phyloP scores from a whole-genome alignment of 64 coral and sea anemone genomes.

The Platygyra sinensis region DNA sequence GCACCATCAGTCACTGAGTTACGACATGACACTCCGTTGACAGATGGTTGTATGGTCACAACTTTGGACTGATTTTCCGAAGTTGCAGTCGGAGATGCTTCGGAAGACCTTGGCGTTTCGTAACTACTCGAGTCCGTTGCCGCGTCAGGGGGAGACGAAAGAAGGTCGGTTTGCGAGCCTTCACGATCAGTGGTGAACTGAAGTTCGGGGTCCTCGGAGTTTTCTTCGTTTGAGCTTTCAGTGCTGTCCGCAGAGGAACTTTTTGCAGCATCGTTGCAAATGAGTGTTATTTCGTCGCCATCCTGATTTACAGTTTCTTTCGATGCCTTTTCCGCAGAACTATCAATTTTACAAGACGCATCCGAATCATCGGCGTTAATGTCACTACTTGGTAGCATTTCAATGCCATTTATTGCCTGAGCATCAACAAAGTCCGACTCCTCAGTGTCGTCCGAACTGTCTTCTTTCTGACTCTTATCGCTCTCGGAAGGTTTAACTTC shows the following conservation, averaged over 20 bases:
- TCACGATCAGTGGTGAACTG: neutral
- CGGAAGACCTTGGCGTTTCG: constrained; percentile 71
- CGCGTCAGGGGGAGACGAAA: neutral
- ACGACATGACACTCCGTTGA: neutral
- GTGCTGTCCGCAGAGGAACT: neutral
- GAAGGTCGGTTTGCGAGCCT: constrained; percentile 8
- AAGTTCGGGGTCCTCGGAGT: neutral
- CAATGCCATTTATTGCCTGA: constrained; percentile 12
- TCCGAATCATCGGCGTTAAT: constrained; percentile 2
- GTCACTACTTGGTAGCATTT: constrained; percentile 6
- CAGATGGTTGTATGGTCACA: neutral
- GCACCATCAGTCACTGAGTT: constrained; percentile 28
- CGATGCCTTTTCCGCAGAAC: neutral
- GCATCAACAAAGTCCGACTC: constrained; percentile 5
- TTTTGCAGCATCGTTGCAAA: neutral
- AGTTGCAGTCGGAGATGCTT: constrained; percentile 51
- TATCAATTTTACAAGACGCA: neutral
- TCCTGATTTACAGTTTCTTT: neutral
- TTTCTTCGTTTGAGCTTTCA: constrained; percentile 17
- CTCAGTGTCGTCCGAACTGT: neutral
- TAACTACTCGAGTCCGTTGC: constrained; percentile 55
- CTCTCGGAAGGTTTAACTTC: neutral
- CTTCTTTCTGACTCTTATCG: neutral
- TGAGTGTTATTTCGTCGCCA: neutral
- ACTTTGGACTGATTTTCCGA: constrained; percentile 42